phyloP scores from a whole-genome alignment of 1,140 invertebrate species.

The Hypsibius dujardini region DNA sequence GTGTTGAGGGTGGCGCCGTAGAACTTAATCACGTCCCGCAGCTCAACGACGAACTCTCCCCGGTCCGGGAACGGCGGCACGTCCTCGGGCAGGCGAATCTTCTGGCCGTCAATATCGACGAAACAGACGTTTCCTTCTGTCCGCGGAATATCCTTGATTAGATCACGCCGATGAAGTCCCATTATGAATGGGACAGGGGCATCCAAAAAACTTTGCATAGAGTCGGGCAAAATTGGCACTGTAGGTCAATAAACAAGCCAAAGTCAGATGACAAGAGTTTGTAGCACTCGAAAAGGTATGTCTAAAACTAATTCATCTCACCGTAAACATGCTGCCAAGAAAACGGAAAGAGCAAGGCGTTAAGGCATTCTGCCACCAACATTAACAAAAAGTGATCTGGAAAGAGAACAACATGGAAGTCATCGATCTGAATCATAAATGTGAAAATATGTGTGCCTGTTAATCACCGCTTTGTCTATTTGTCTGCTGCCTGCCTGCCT shows the following conservation, averaged over 20 bases:
- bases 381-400: constrained; percentile 82
- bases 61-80: constrained; percentile 76
- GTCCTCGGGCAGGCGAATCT: constrained; percentile 83
- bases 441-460: too few species aligned
- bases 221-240: constrained; percentile 81
- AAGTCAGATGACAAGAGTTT: too few species aligned
- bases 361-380: constrained; percentile 86
- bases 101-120: constrained; percentile 81
- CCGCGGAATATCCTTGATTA: constrained; percentile 41
- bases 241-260: too few species aligned
- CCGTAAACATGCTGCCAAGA: constrained; percentile 93
- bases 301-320: too few species aligned
- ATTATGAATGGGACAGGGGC: constrained; percentile 97
- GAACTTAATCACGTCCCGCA: constrained; percentile 57
- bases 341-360: constrained; percentile 76
- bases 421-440: too few species aligned
- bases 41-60: constrained; percentile 63
- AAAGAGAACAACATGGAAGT: constrained; percentile 19
- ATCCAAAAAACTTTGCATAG: constrained; percentile 86
- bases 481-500: too few species aligned
- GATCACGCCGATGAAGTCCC: constrained; percentile 46
- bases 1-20: constrained; percentile 33
- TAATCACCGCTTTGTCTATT: too few species aligned
- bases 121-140: constrained; percentile 69
- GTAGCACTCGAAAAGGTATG: too few species aligned